Conservation (phyloP, 2,113 vertebrate species). For the Hippocampus comes region DNA sequence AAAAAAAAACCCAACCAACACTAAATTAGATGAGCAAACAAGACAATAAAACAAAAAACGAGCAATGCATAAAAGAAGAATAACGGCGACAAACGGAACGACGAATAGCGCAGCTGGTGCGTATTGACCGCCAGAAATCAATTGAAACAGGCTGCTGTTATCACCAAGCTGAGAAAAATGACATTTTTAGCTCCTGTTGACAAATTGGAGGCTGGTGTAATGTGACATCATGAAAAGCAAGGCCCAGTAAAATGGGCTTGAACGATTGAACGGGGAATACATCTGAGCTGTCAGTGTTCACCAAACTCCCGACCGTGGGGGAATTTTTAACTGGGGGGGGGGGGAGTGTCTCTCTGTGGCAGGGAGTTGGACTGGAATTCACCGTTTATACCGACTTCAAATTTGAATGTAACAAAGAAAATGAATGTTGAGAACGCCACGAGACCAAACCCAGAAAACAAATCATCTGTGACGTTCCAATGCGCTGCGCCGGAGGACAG, state of each 20-base stretch:
- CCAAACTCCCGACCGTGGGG: background rate
- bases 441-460: too few relatives aligned
- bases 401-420: background rate
- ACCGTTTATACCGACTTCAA: background rate
- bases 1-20: background rate
- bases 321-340: background rate
- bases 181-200: slow-evolving; percentile 44
- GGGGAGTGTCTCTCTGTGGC: background rate
- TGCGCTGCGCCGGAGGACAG: too few relatives aligned
- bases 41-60: slow-evolving; percentile 8
- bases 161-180: slow-evolving; percentile 58
- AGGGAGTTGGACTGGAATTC: background rate
- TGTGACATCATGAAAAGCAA: slow-evolving; percentile 50
- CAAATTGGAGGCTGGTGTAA: slow-evolving; percentile 46
- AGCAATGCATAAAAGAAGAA: slow-evolving; percentile 32
- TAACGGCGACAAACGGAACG: slow-evolving; percentile 40
- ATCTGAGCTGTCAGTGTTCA: background rate
- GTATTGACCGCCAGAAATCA: slow-evolving; percentile 61
- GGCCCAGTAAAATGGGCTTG: slow-evolving; percentile 25
- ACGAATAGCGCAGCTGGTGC: slow-evolving; percentile 58
- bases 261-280: slow-evolving; percentile 29
- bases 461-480: too few relatives aligned
- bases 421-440: too few relatives aligned
- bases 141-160: slow-evolving; percentile 62
- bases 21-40: slow-evolving; percentile 11